Base-by-base conservation (phyloP, 2,113 vertebrate genomes). In the Cynocephalus volans region DNA sequence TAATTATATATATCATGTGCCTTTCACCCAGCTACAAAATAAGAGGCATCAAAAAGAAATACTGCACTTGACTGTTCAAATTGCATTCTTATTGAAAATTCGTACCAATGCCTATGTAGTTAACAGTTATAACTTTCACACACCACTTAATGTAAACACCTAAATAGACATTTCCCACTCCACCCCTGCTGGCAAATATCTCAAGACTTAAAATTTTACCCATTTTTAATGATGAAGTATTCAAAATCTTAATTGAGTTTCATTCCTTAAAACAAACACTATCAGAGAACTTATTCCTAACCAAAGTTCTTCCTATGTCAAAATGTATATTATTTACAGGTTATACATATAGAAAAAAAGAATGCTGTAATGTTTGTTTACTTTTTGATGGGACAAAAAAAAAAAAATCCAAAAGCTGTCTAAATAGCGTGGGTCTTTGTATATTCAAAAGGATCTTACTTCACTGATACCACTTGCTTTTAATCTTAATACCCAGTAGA, bases 1-100 rank as follows among this genome's bases (percentile, higher is more conserved):
- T 98, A 98, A 97, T 97, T 98, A 97, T 97, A 84, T 98, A 98
- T 87, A 98, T 95, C 88, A 98, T 41, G 79, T 98, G 98, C 97
- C 98, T 98, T 97, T 98, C 98, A 98, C 97, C 98, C 85, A 98
- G 97, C 93, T 98, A 97, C 98, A 98, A 97, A 15, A 97, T 96
- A 98, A 97, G 95, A 88, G 85, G 97, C 70, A 83, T 72, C 97
- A 97, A 98, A 98, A 97, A 98, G 96, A 97, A 97, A 98, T 90
- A 93, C 95, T 97, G 93, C 97, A 98, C 96, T 97, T 92, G 98
- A 98, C 88, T 97, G 90, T 97, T 98, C 93, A 97, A 97, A 98
- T 69, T 98, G 88, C 97, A 98, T 97, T 98, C 97, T 97, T 96
- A 97, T 84, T 98, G 88, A 98, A 95, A 98, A 98, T 97, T 98